phyloP scores from a whole-genome alignment of 1,140 invertebrate species.

The Nymphalis io region DNA sequence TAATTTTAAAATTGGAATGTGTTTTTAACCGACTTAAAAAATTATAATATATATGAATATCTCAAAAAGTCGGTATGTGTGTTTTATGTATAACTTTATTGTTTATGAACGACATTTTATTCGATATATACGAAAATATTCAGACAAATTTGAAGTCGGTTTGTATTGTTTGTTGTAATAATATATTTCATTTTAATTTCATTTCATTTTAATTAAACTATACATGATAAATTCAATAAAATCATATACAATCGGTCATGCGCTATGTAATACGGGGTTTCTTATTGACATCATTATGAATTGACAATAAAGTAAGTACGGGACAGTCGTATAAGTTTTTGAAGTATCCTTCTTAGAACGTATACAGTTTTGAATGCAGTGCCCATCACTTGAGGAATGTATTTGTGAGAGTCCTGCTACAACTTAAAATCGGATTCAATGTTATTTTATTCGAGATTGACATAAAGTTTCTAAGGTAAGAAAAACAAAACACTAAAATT shows the following conservation, averaged over 20 bases:
- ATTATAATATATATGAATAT: background rate
- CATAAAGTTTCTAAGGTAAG: no score
- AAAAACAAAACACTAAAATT: no score
- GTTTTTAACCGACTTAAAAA: background rate
- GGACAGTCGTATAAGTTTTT: background rate
- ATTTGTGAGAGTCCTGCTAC: background rate
- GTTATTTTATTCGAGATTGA: no score
- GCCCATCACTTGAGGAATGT: background rate
- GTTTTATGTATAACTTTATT: no score
- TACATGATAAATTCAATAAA: background rate
- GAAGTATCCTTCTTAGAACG: background rate
- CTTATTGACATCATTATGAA: background rate
- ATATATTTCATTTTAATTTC: background rate
- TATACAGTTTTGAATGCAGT: background rate
- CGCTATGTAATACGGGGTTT: background rate
- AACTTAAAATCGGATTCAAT: no score
- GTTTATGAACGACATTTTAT: no score
- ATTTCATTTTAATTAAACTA: background rate
- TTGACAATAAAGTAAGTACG: background rate
- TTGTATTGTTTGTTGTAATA: background rate
- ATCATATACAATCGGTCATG: background rate
- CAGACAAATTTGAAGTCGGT: no score
- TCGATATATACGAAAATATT: no score
- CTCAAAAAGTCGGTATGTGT: no score
- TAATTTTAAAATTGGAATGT: no score